Conservation (phyloP, 2,888 invertebrate species). For the Tridacna crocea region DNA sequence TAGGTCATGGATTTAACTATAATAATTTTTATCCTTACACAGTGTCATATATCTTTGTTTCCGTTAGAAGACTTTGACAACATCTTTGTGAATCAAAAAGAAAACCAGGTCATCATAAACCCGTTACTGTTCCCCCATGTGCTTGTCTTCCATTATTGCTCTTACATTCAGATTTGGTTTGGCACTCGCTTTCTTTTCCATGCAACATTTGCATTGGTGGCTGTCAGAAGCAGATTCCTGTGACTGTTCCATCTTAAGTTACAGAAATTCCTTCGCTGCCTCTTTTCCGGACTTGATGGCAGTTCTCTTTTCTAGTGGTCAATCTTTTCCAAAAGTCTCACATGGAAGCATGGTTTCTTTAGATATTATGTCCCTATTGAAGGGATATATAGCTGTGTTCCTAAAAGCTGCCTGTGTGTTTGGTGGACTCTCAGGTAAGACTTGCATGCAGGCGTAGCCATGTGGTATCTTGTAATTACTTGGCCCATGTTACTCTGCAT, state of each 20-base stretch:
- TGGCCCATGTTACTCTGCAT: conserved; percentile 74
- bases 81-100: too few species aligned
- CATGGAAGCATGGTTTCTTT: conserved; percentile 9
- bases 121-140: background rate
- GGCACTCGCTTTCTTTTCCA: background rate
- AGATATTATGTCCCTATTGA: background rate
- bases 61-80: too few species aligned
- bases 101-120: too few species aligned
- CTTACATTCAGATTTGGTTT: conserved; percentile 11
- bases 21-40: too few species aligned
- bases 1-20: too few species aligned
- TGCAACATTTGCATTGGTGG: background rate
- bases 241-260: background rate
- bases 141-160: conserved; percentile 18
- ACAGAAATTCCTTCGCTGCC: background rate
- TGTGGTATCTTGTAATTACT: conserved; percentile 68
- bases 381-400: conserved; percentile 44
- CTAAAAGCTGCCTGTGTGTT: conserved; percentile 48
- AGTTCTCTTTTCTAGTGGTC: too few species aligned
- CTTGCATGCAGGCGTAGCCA: conserved; percentile 39
- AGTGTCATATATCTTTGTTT: too few species aligned
- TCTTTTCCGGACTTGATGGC: conserved; percentile 26
- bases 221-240: background rate
- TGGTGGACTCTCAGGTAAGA: conserved; percentile 31
- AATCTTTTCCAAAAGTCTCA: conserved; percentile 23